These are phyloP conservation scores for Simalia tracyae DNA, from an alignment of 2,797 vertebrate genomes.

Conservation along the genomic window DNA sequence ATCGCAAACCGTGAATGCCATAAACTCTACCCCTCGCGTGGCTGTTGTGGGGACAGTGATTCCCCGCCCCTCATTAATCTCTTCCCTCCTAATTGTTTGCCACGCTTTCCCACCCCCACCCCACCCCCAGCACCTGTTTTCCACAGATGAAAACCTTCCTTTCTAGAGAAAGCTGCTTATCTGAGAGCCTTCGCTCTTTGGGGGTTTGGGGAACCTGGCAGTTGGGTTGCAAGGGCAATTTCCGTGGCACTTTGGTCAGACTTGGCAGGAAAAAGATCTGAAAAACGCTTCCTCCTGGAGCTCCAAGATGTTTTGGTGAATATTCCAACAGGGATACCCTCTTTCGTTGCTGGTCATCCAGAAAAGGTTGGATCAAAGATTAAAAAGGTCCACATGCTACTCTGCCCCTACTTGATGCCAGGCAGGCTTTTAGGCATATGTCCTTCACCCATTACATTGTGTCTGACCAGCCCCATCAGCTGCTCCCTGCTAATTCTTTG, in stretches of 20 bases:
- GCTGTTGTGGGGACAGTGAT: neutral
- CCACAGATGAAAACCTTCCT: neutral
- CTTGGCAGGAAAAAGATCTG: neutral
- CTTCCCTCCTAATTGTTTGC: neutral
- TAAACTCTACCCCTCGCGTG: neutral
- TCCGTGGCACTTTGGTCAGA: neutral
- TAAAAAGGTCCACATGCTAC: neutral
- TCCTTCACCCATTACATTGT: neutral
- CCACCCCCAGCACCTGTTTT: neutral
- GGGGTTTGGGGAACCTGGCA: neutral
- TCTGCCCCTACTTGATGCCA: neutral
- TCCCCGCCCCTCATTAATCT: constrained; percentile 14
- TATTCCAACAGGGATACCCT: neutral
- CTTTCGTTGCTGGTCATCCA: neutral
- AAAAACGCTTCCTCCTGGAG: neutral
- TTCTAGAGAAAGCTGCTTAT: neutral
- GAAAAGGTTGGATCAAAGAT: neutral
- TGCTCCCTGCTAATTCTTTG: constrained; percentile 8
- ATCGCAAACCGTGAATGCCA: neutral
- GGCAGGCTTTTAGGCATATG: neutral
- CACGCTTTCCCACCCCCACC: accelerated
- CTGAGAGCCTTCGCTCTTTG: neutral
- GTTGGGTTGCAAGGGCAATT: neutral
- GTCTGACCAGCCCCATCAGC: neutral
- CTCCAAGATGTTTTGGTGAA: neutral